These are phyloP conservation scores for Nebria ingens DNA, from an alignment of 1,140 invertebrate species.

Conservation along the genomic window DNA sequence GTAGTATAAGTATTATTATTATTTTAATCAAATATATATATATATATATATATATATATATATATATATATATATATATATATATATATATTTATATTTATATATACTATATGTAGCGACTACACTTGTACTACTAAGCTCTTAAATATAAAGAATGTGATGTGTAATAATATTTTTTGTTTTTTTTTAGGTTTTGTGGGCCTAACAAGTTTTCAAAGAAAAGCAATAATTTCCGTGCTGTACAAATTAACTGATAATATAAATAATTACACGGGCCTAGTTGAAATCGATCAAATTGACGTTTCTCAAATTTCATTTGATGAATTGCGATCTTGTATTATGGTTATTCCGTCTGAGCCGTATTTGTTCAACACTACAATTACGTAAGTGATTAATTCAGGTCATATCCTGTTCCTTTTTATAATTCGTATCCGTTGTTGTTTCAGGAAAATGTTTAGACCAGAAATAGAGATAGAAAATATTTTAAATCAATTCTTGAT, in stretches of 20 bases:
- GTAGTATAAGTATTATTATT: neutral
- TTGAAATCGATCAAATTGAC: neutral
- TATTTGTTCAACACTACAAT: slow-evolving; percentile 1
- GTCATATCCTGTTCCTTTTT: neutral
- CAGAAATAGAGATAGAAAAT: neutral
- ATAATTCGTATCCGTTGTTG: neutral
- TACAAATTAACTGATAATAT: slow-evolving; percentile 9
- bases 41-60: too few relatives aligned
- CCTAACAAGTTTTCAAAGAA: neutral
- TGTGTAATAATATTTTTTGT: neutral
- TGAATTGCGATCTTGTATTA: neutral
- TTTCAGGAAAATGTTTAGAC: slow-evolving; percentile 6
- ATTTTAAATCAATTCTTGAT: slow-evolving; percentile 5
- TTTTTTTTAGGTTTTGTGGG: slow-evolving; percentile 9
- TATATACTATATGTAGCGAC: too few relatives aligned
- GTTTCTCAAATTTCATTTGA: neutral
- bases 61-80: too few relatives aligned
- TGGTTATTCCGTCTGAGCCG: slow-evolving; percentile 4
- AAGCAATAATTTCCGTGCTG: neutral
- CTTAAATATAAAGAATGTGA: too few relatives aligned
- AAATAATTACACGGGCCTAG: neutral
- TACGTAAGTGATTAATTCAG: neutral
- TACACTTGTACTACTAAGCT: too few relatives aligned
- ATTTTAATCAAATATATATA: too few relatives aligned
- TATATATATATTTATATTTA: too few relatives aligned